Evolutionary conservation across 2,797 vertebrate species (phyloP), one percentile per base, ranked within the genome.

Genomic region (Darevskia mixta): DNA sequence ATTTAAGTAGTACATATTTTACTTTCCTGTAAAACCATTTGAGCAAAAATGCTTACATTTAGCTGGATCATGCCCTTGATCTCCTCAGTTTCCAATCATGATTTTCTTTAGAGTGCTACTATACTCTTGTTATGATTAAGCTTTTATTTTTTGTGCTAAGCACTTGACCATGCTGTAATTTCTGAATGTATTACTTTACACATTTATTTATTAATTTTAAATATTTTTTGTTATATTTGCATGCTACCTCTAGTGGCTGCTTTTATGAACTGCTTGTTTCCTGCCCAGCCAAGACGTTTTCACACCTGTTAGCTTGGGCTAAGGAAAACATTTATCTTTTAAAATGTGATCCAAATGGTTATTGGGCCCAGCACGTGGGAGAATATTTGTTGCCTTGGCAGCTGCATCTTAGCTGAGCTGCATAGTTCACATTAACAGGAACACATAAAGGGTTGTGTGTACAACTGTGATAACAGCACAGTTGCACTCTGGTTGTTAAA

Each of bases 401-500:
- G 77, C 82, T 88, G 79, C 71, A 32, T 35, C 55, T 66, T 23
- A 45, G 2, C 69, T 43, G 27, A 75, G 25, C 79, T 64, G 41
- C 23, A 23, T 61, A 35, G 77, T 45, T 27, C 49, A 64, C 38
- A 73, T 88, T 88, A 88, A 75, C n/a, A 29, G n/a, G 69, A 66
- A 66, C 55, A 66, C 55, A 66, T 85, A 80, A 88, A 85, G 55
- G n/a, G 45, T 80, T 80, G 45, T 79, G n/a, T 49, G 61, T 87
- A 82, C 79, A 82, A 86, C 85, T 83, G n/a, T 29, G 69, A 73
- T 75, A 73, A 49, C 77, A 66, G 80, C 69, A 80, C 69, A 73
- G 61, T 80, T 85, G 83, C 77, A 64, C 77, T 88, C 58, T 7
- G 64, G 69, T 66, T 85, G 77, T 80, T 69, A 81, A 73, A 85